These are phyloP conservation scores for Philopotamus ludificatus DNA, from an alignment of 1,140 invertebrate genomes.

Conservation along the genomic window DNA sequence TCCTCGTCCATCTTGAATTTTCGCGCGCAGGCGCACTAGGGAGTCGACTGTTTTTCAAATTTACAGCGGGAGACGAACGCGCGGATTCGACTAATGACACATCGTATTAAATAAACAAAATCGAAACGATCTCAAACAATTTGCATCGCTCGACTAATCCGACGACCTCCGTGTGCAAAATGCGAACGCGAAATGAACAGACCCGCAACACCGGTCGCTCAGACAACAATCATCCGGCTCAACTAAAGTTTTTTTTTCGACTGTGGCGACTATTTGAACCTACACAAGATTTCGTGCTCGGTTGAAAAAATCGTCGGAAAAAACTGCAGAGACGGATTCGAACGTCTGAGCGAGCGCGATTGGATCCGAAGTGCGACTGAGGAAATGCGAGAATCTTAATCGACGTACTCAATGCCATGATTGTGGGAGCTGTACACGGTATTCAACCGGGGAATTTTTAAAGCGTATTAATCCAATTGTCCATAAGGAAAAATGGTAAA, in stretches of 20 bases:
- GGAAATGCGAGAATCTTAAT: too few species aligned
- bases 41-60: not conserved
- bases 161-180: not conserved
- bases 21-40: constrained; percentile 14
- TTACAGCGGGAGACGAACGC: constrained; percentile 12
- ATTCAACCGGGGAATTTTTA: too few species aligned
- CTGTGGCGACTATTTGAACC: not conserved
- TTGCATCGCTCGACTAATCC: too few species aligned
- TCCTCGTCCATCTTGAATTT: constrained; percentile 60
- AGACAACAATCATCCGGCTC: not conserved
- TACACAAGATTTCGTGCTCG: not conserved
- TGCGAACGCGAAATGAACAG: not conserved
- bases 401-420: too few species aligned
- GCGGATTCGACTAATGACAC: not conserved
- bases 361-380: too few species aligned
- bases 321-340: too few species aligned
- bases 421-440: too few species aligned
- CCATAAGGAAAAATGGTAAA: too few species aligned
- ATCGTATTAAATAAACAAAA: too few species aligned
- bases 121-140: too few species aligned
- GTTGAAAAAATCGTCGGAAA: not conserved
- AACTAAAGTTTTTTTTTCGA: not conserved
- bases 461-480: too few species aligned
- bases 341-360: too few species aligned
- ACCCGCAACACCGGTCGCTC: not conserved